Base-by-base conservation (phyloP, 2,113 vertebrate species). In the Eulacestoma nigropectus region DNA sequence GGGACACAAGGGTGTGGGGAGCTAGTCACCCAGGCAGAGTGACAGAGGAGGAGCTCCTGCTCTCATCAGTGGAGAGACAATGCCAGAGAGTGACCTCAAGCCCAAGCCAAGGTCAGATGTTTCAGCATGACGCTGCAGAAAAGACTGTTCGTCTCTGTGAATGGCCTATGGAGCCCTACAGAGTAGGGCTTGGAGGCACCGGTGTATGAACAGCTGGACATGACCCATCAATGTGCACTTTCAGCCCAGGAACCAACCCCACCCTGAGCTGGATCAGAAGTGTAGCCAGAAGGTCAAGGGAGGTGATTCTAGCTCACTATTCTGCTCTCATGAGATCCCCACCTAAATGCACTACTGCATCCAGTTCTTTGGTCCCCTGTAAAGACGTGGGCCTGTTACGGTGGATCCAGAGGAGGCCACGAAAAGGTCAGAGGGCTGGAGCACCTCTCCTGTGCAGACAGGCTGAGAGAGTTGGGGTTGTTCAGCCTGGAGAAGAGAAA, bases 161-260 rank as follows among this genome's bases (percentile, higher is more conserved):
- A 41, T 8, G 62, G 25, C 25, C 52, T 26, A 3, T 23, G 47
- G 41, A 65, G 62, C 49, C 62, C 32, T 13, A 3, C 6, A 4
- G 67, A 79, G 35, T 53, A 52, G 32, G 62, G 30, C 27, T 10
- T 86, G 49, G 35, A 41, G 27, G 19, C 37, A 49, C 4, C 4
- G 22, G 14, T 47, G 16, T 32, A 53, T 84, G 44, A 59, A 84
- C 15, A 47, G 22, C 11, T 42, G 17, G 23, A 42, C 7, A 6
- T 13, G 32, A 63, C 13, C 55, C 1, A 0, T 23, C 49, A 33
- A 8, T 6, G 19, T 6, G 19, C 0, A 0, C 25, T 60, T 37
- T 33, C 16, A 60, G 56, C 33, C 41, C 82, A 55, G 33, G 79
- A 87, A 49, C 13, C 50, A 75, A 3, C 2, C 23, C 27, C 13